A percentile compares a stretch with the other conserved stretches of the same genome.
Evolutionary conservation across 1,140 invertebrate genomes (phyloP).

Genomic region (Leptinotarsa lineolata): DNA sequence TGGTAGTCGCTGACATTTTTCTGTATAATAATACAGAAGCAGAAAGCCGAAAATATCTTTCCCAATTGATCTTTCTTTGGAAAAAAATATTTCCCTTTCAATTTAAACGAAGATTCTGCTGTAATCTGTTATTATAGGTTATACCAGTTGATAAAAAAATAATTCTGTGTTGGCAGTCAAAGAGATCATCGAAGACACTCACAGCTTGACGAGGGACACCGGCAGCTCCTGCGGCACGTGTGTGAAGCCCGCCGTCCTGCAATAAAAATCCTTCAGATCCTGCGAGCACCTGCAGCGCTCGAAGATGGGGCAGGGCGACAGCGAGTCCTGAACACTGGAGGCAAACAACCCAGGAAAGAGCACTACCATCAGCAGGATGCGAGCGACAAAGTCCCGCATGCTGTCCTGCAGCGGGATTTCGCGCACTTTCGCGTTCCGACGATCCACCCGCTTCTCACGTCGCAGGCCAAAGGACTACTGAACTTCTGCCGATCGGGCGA

Average conservation of each 20-base stretch:
- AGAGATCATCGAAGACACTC: slow-evolving; percentile 37
- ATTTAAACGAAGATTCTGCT: too few relatives aligned
- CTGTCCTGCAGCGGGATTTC: slow-evolving; percentile 11
- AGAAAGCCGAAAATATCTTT: too few relatives aligned
- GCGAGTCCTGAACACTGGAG: slow-evolving; percentile 36
- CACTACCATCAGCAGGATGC: slow-evolving; percentile 14
- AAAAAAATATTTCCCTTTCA: too few relatives aligned
- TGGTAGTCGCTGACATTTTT: too few relatives aligned
- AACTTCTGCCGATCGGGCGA: background rate
- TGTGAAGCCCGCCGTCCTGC: slow-evolving; percentile 50
- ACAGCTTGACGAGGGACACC: slow-evolving; percentile 51
- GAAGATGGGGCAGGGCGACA: slow-evolving; percentile 45
- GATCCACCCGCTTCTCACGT: background rate
- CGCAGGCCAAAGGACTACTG: slow-evolving; percentile 27
- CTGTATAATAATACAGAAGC: too few relatives aligned
- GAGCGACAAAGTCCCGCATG: slow-evolving; percentile 20
- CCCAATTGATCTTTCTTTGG: too few relatives aligned
- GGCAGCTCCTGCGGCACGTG: slow-evolving; percentile 49
- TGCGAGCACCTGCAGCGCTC: slow-evolving; percentile 49
- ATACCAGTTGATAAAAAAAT: too few relatives aligned
- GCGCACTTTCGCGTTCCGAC: slow-evolving; percentile 12
- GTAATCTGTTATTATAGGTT: too few relatives aligned
- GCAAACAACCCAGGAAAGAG: background rate
- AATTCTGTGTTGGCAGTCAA: background rate
- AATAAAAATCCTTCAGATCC: slow-evolving; percentile 48